Evolutionary conservation across 2,113 vertebrate genomes (phyloP), one percentile per base, ranked within the genome.

Genomic region (Vombatus ursinus): DNA sequence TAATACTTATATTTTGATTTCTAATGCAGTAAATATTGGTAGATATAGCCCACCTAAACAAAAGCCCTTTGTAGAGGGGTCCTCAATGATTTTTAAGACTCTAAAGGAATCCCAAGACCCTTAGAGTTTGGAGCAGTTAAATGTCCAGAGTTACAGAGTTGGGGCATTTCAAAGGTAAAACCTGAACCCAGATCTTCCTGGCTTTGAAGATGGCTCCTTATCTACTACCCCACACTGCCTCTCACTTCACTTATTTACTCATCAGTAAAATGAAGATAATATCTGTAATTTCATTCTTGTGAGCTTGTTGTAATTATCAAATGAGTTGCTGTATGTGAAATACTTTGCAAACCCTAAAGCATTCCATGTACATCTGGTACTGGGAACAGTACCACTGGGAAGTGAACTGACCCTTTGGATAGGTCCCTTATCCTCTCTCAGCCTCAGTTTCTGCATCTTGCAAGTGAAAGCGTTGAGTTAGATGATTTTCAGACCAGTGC

Each of bases 401-500:
- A n/a, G 3, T 37, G 14, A 10, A 1, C 37, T 77, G n/a, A 44
- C 2, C 61, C n/a, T 84, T 84, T 44, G 37, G 37, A 7, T 84
- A 8, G n/a, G 7, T 84, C 19, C 68, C 19, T 14, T n/a, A 77
- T 14, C 14, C 57, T 68, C 14, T 84, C 19, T 84, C 19, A 44
- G 37, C 0, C 68, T 22, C 1, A 23, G 68, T 22, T 84, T 84
- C 44, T 84, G 19, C 37, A 84, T 84, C 16, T 44, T 84, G 19
- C 68, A 44, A 84, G 68, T 84, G 68, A 84, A 84, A 84, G 19
- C 16, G 6, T 84, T 19, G 61, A 44, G 16, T 23, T 84, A n/a
- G n/a, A 44, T 84, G 37, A 84, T 44, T 54, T 92, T 89, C 47
- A 94, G 52, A 52, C 26, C 91, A 52, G 89, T 93, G 96, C 8